Conservation (phyloP, 2,113 vertebrate species). For the Bombycilla garrulus region DNA sequence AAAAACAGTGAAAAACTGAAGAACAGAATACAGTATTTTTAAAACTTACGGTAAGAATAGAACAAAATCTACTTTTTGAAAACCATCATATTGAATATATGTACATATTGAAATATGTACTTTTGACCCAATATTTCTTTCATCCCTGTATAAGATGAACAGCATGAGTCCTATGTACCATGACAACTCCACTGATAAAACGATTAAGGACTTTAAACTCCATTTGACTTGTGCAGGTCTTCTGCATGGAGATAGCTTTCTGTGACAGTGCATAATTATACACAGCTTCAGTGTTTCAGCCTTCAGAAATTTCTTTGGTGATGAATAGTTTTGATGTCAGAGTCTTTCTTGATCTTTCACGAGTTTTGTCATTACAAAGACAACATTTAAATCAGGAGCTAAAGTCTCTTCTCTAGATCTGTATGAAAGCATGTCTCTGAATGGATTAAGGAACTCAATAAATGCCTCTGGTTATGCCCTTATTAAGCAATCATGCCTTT, state of each 20-base stretch:
- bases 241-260: neutral
- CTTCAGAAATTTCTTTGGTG: constrained; percentile 54
- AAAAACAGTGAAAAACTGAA: neutral
- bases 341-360: constrained; percentile 61
- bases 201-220: constrained; percentile 10
- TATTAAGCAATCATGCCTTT: neutral
- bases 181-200: neutral
- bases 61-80: neutral
- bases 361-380: neutral
- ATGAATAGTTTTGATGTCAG: constrained; percentile 62
- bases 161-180: neutral
- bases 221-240: constrained; percentile 15
- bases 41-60: neutral
- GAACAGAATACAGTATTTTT: neutral
- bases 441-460: constrained; percentile 28
- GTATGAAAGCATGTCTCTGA: neutral
- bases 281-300: constrained; percentile 33
- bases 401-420: neutral
- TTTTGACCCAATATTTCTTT: constrained; percentile 2
- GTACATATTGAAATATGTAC: neutral
- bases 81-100: neutral
- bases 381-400: neutral
- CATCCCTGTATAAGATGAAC: neutral
- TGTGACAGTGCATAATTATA: constrained; percentile 29
- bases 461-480: neutral